Conservation (phyloP, 2,888 invertebrate species). For the Timandra comae region DNA sequence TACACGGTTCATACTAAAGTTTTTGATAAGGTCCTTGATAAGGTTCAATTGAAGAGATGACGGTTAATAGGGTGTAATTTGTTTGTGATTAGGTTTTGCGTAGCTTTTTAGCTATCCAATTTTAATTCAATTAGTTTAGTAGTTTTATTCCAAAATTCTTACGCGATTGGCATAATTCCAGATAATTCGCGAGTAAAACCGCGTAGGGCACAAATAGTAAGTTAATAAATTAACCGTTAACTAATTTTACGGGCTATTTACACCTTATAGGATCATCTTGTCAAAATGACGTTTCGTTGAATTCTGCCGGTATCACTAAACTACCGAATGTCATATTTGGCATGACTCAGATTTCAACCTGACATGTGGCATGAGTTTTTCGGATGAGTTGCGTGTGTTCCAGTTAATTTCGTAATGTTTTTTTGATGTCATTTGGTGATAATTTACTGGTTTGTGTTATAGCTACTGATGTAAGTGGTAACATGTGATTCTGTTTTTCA, state of each 20-base stretch:
- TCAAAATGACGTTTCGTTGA: constrained; percentile 53
- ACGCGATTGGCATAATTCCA: too few species aligned
- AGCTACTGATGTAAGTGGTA: constrained; percentile 36
- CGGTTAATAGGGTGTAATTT: too few species aligned
- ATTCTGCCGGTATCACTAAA: constrained; percentile 41
- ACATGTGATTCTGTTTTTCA: constrained; percentile 11
- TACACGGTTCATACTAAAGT: not conserved
- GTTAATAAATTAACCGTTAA: too few species aligned
- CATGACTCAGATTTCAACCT: constrained; percentile 47
- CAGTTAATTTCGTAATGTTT: constrained; percentile 27
- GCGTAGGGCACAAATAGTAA: too few species aligned
- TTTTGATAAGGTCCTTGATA: too few species aligned
- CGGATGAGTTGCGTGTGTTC: constrained; percentile 43
- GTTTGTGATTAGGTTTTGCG: too few species aligned
- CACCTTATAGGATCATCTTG: constrained; percentile 34
- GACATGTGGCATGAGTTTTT: constrained; percentile 47
- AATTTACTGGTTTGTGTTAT: constrained; percentile 33
- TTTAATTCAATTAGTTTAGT: too few species aligned
- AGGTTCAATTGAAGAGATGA: too few species aligned
- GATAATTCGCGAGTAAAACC: too few species aligned
- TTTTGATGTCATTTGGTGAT: constrained; percentile 20
- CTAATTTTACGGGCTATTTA: constrained; percentile 60
- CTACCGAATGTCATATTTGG: constrained; percentile 39
- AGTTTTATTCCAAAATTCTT: too few species aligned
- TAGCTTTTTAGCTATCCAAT: too few species aligned